Base-by-base conservation (phyloP, 2,888 invertebrate species). In the Scelioninae gen. 1 region DNA sequence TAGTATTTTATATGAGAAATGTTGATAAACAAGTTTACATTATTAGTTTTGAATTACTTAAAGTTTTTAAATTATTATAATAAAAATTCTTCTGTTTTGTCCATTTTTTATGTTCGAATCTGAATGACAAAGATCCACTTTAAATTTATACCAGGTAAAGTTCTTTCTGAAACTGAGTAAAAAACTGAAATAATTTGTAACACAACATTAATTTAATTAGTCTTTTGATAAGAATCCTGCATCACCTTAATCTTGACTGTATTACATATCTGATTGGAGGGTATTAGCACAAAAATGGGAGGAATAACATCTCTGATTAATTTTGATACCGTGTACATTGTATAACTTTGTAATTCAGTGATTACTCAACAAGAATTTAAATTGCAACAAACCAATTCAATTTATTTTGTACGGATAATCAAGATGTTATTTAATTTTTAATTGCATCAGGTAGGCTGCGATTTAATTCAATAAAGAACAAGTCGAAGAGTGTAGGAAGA, bases 251-350 rank as follows among this genome's bases (percentile, higher is more conserved):
- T 69, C 47, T 49, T 8, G 11, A 29, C 13, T 49, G 71, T 15
- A 66, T 8, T 45, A 55, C 66, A 51, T 47, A 66, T 72, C 60
- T 74, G 76, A 78, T 78, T 66, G 63, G 23, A 38, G 38, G 38
- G 56, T 40, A 65, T 75, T 63, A 63, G 15, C 32, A 45, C 56
- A 65, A 78, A 38, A 78, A 69, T 31, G 16, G 34, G 43, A 49
- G 53, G 38, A 78, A 71, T 49, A 71, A 63, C 53, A 55, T 77
- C 47, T 56, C 38, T n/a, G 66, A 79, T 74, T 66, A 79, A 74
- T 56, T 79, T 72, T 53, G 63, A 60, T 68, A 49, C 66, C 23
- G 32, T 53, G 31, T 16, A 32, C 72, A 74, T 66, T 53, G 60
- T 74, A 66, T 66, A 65, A 72, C 34, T 51, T 15, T 45, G 65